Evolutionary conservation across 37 sponge, comb jelly and placozoan genomes (phyloP).

Genomic region (Sycon ciliatum): DNA sequence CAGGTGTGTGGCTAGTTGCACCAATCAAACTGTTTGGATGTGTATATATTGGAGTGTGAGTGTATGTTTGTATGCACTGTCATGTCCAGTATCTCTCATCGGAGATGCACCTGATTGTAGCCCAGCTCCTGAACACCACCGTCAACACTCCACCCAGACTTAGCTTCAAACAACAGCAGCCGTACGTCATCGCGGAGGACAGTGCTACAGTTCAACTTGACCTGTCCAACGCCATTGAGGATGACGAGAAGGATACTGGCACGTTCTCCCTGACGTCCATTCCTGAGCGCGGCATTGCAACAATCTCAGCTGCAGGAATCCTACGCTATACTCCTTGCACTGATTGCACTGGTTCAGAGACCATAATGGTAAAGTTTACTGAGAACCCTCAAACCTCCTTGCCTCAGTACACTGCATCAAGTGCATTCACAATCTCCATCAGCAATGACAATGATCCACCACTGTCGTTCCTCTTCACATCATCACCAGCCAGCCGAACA

Average conservation of each 20-base stretch:
- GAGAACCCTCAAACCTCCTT: too few species aligned
- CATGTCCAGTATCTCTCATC: too few species aligned
- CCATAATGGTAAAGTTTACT: slow-evolving; percentile 22
- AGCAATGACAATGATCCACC: slow-evolving; percentile 41
- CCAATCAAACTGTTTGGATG: too few species aligned
- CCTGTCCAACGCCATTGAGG: slow-evolving; percentile 14
- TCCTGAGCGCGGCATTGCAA: slow-evolving; percentile 45
- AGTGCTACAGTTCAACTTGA: slow-evolving; percentile 28
- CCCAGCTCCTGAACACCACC: slow-evolving; percentile 47
- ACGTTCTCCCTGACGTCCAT: slow-evolving; percentile 42
- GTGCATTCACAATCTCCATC: slow-evolving; percentile 37
- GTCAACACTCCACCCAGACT: slow-evolving; percentile 62
- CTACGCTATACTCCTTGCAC: slow-evolving; percentile 58
- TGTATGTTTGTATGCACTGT: too few species aligned
- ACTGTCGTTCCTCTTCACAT: slow-evolving; percentile 32
- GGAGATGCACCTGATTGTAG: slow-evolving; percentile 53
- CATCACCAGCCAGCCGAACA: neutral
- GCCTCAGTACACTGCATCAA: slow-evolving; percentile 31
- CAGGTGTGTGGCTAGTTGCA: too few species aligned
- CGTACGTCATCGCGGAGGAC: slow-evolving; percentile 20
- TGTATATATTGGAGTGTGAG: too few species aligned
- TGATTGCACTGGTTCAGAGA: slow-evolving; percentile 57
- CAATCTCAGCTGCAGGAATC: slow-evolving; percentile 31
- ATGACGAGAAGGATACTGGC: slow-evolving; percentile 49
- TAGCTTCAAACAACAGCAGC: too few species aligned